phyloP scores from a whole-genome alignment of 2,888 invertebrate species.

The Cepaea hortensis region DNA sequence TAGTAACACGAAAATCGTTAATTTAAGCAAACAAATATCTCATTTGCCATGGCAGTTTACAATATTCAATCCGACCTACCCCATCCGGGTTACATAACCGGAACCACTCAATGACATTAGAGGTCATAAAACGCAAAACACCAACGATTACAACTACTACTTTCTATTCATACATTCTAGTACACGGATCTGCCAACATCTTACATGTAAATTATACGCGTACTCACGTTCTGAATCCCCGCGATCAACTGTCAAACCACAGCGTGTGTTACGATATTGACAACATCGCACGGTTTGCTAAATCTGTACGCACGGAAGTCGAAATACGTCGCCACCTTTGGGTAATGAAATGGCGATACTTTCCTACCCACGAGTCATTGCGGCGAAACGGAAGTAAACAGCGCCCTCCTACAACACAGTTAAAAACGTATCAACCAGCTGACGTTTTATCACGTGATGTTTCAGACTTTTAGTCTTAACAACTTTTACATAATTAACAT shows the following conservation, averaged over 20 bases:
- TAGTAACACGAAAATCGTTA: too few relatives aligned
- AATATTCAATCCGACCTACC: not conserved
- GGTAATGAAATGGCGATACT: slow-evolving; percentile 7
- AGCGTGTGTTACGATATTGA: not conserved
- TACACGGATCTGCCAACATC: not conserved
- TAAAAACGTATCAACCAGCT: too few relatives aligned
- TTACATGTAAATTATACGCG: not conserved
- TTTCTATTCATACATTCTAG: not conserved
- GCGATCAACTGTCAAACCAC: not conserved
- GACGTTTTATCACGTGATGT: not conserved
- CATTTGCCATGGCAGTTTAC: too few relatives aligned
- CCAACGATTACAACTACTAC: not conserved
- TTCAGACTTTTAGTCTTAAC: not conserved
- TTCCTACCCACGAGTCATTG: slow-evolving; percentile 25
- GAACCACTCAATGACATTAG: not conserved
- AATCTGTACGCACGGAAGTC: slow-evolving; percentile 10
- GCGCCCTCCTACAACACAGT: slow-evolving; percentile 9
- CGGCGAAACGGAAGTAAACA: slow-evolving; percentile 8
- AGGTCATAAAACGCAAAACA: not conserved
- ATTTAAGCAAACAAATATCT: too few relatives aligned
- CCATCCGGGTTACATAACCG: slow-evolving; percentile 19
- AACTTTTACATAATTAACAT: too few relatives aligned
- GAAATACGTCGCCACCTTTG: slow-evolving; percentile 6
- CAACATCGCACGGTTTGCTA: not conserved
- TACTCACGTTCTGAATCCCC: slow-evolving; percentile 11